Base-by-base conservation (phyloP, 1,140 invertebrate species). In the Zaprionus tsacasi region DNA sequence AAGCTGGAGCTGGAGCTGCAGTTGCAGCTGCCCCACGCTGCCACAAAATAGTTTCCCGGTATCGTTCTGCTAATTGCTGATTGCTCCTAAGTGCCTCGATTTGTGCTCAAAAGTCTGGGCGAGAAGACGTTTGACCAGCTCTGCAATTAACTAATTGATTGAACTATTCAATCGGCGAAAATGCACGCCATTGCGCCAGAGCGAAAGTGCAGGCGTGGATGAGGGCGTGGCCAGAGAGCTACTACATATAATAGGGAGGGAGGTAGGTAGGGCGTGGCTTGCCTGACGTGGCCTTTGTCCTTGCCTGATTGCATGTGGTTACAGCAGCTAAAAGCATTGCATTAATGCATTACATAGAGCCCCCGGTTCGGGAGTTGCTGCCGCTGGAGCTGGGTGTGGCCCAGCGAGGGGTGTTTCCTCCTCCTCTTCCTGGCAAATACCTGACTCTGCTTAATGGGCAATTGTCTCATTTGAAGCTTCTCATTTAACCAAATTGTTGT, bases 121-220 rank as follows among this genome's bases (percentile, higher is more conserved):
- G 35, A 35, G 55, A 54, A 69, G 71, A 74, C 74, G 68, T 70
- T 81, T 76, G 58, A 63, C 59, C 85, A 76, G 67, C 64, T 70
- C 66, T 85, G 85, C 85, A 89, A 89, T 89, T 89, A 89, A 90
- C 85, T 89, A 89, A 89, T 89, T 89, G 85, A 90, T 90, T 85
- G 85, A 85, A 89, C 86, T 89, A 89, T 85, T 89, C 85, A 89
- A 89, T 89, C 78, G 71, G 36, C 73, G 70, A 72, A 76, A 83
- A 83, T 86, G 82, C 82, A 79, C 72, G 59, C 50, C 40, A 43
- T 7, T 6, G 13, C 6, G 13, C 6, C 67, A 77, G 10, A 17
- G 43, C 13, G 25, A 48, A 13, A 48, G 15, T 2, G 45, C 27
- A 21, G 10, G 1, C 21, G 21, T 21, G 21, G 52, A 54, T 0